Evolutionary conservation across 2,113 vertebrate genomes (phyloP), one percentile per base, ranked within the genome.

Genomic region (Odobenus rosmarus): DNA sequence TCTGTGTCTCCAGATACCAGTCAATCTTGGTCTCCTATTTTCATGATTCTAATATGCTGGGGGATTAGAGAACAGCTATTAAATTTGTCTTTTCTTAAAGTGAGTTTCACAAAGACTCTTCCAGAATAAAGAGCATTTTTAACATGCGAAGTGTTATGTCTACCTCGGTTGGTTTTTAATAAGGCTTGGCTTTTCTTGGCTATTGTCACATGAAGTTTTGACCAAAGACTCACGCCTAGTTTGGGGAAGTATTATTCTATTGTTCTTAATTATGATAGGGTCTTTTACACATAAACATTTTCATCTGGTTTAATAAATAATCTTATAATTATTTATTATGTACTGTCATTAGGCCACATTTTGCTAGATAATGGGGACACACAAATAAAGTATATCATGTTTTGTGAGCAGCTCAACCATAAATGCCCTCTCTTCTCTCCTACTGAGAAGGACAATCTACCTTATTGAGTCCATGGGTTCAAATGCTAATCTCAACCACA

Each of bases 41-140:
- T 90, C 19, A 21, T 90, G 28, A 88, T 88, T 77, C 53, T 88
- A 62, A 94, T 74, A 71, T 84, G 31, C 42, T 46, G 24, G 88
- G n/a, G 8, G 23, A 83, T 92, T 82, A 93, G 11, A 67, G 18
- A 62, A 55, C 1, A 77, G 36, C 31, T 53, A 51, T 57, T 72
- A 83, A 62, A 88, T 94, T 82, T 61, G 2, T 81, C 12, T 92
- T 80, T 76, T 93, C 18, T 86, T 72, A 93, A 12, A 10, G 16
- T 81, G 31, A 93, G 1, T 74, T 95, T 96, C n/a, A 77, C 36
- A 96, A 92, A 93, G 31, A 92, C 8, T 26, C 6, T 46, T 80
- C 15, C 3, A 93, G 59, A 90, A 92, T 76, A 49, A 79, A 91
- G 18, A 59, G 0, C 23, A 84, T 87, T 91, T 57, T 80, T 64